These are phyloP conservation scores for Leptarthrus brevirostris DNA, from an alignment of 2,888 invertebrate genomes.

Conservation along the genomic window DNA sequence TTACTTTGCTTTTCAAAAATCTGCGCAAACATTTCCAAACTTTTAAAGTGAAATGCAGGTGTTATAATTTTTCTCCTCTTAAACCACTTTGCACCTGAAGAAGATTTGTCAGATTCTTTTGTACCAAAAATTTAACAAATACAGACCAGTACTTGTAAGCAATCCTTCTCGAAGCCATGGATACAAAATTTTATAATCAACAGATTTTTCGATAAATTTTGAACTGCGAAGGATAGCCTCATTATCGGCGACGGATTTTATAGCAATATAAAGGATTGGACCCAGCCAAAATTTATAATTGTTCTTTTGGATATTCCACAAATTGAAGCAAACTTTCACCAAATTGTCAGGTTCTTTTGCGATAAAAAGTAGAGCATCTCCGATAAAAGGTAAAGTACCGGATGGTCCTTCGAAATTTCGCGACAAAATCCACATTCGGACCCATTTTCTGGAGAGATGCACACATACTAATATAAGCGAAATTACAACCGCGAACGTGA, in stretches of 20 bases:
- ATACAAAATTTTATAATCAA: slow-evolving; percentile 67
- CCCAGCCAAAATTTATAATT: slow-evolving; percentile 63
- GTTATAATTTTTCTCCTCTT: slow-evolving; percentile 77
- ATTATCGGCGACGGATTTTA: slow-evolving; percentile 60
- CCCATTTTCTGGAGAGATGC: neutral
- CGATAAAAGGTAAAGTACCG: neutral
- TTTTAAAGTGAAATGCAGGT: slow-evolving; percentile 84
- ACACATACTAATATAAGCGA: too few relatives aligned
- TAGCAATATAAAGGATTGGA: slow-evolving; percentile 61
- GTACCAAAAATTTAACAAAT: neutral
- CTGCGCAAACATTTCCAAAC: slow-evolving; percentile 78
- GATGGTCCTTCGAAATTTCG: too few relatives aligned
- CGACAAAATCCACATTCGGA: neutral
- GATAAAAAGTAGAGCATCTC: neutral
- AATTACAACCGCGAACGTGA: too few relatives aligned
- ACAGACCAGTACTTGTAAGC: slow-evolving; percentile 66
- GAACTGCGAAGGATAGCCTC: slow-evolving; percentile 60
- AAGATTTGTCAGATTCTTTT: neutral
- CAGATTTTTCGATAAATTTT: slow-evolving; percentile 69
- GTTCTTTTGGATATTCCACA: too few relatives aligned
- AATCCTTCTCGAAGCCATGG: slow-evolving; percentile 72
- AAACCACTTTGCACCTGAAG: slow-evolving; percentile 61
- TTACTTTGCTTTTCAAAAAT: slow-evolving; percentile 75
- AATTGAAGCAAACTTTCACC: too few relatives aligned
- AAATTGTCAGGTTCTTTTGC: neutral